Evolutionary conservation across 1,140 invertebrate genomes (phyloP), one percentile per base, ranked within the genome.

Genomic region (Asobara japonica): DNA sequence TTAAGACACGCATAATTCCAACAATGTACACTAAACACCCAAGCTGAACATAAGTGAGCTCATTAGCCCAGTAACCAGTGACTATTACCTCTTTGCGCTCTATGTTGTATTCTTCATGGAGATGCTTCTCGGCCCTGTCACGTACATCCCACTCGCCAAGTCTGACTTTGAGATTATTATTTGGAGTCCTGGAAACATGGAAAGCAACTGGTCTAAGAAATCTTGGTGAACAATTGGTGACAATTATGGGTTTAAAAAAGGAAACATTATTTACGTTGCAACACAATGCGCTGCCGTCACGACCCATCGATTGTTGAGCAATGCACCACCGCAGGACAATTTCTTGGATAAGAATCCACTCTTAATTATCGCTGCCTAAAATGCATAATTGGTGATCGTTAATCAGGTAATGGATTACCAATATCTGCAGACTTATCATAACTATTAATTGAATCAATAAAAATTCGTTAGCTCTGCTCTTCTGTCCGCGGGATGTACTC

Each of bases 61-160:
- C 20, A 36, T 69, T 38, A 41, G 16, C 38, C 41, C 41, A 45
- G 11, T 33, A 69, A 22, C 51, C 22, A 36, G 18, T 22, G 2
- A 62, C 18, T 66, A 60, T 78, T 73, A 96, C 94, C 87, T 96
- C 94, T 83, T 96, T 96, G 16, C 95, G 88, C 81, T 96, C 94
- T 0, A 98, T 94, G 16, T 91, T 91, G 79, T 90, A 97, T 86
- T 97, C 96, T 81, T 97, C 96, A 81, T 97, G 95, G 3, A 92
- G 88, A 18, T 94, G 89, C 38, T 93, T 89, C 82, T 97, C 96
- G 7, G 93, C 92, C 20, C 92, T 91, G 38, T 94, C 94, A 22
- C 94, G 88, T 0, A 97, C 95, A 83, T 97, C 95, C 94, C 95
- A 97, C 83, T 97, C 96, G 0, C 96, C 96, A 0, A 97, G 88